Conservation (phyloP, 2,888 invertebrate genomes). For the Taphrorychus bicolor region DNA sequence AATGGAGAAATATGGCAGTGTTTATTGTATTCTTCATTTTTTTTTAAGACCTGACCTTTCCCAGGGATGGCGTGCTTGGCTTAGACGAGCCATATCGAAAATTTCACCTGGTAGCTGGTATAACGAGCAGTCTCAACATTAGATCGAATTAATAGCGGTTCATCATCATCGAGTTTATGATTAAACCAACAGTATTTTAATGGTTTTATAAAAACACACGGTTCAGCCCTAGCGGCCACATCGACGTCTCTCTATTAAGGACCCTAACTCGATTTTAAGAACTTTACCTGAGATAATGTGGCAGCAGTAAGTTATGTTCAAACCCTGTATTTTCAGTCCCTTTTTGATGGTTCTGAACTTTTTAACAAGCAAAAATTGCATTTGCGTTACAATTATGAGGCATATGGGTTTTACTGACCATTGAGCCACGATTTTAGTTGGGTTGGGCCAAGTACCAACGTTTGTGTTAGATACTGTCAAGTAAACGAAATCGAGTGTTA, state of each 20-base stretch:
- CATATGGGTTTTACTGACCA: conserved; percentile 12
- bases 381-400: background rate
- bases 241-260: conserved; percentile 8
- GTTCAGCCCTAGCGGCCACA: conserved; percentile 2
- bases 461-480: background rate
- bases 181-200: conserved; percentile 21
- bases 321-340: conserved; percentile 5
- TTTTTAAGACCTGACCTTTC: no score
- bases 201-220: conserved; percentile 18
- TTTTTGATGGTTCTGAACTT: conserved; percentile 3
- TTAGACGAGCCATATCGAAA: no score
- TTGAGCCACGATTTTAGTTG: conserved; percentile 2
- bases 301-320: conserved; percentile 12
- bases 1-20: no score
- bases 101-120: background rate
- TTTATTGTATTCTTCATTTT: no score
- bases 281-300: conserved; percentile 25
- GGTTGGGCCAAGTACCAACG: background rate
- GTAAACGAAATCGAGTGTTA: no score
- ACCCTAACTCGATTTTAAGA: conserved; percentile 30
- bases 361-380: conserved; percentile 29
- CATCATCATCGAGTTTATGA: conserved; percentile 11
- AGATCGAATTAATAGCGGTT: conserved; percentile 12
- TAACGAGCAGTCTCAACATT: background rate
- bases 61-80: no score